These are phyloP conservation scores for Glandiceps talaboti DNA, from an alignment of 53 echinoderm and acorn worm species.

Conservation along the genomic window DNA sequence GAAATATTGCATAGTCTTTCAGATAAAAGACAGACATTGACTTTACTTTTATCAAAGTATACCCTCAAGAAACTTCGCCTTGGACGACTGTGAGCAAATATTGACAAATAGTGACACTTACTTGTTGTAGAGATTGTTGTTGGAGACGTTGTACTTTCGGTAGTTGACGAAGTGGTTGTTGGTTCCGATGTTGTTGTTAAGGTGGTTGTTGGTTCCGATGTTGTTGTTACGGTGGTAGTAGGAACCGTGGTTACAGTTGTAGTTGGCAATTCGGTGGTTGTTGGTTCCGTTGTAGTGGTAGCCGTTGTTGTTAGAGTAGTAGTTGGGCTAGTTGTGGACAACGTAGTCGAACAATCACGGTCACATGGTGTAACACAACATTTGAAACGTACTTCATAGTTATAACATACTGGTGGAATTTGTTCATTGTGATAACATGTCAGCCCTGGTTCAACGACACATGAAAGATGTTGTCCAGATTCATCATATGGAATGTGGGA, in stretches of 20 bases:
- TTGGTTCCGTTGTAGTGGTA: not conserved
- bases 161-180: too few species aligned
- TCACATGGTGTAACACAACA: constrained; percentile 16
- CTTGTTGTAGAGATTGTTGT: too few species aligned
- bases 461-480: constrained; percentile 3
- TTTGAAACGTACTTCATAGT: constrained; percentile 18
- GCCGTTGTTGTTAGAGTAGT: not conserved
- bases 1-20: too few species aligned
- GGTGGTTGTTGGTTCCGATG: not conserved
- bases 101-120: too few species aligned
- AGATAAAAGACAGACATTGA: too few species aligned
- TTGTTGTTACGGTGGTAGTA: not conserved
- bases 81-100: too few species aligned
- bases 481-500: not conserved
- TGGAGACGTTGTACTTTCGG: too few species aligned
- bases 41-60: too few species aligned
- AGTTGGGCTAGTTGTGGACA: not conserved
- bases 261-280: not conserved
- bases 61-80: too few species aligned
- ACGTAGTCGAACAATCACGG: not conserved
- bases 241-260: not conserved
- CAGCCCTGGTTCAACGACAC: constrained; percentile 6
- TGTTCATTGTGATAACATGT: constrained; percentile 15
- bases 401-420: constrained; percentile 2
- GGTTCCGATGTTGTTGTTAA: too few species aligned